phyloP scores from a whole-genome alignment of 1,140 invertebrate genomes.

The Calliphora vicina region DNA sequence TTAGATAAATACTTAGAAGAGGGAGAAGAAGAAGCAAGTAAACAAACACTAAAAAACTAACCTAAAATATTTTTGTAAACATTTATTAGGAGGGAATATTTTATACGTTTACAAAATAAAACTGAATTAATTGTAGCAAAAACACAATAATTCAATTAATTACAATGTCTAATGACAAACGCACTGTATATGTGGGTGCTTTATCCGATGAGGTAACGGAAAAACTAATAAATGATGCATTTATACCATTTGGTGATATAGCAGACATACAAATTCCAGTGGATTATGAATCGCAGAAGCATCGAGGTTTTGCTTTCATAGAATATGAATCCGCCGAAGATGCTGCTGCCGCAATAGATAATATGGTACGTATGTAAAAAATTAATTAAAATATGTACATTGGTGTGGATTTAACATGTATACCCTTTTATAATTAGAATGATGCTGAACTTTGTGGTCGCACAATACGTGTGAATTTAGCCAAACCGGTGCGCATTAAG shows the following conservation, averaged over 20 bases:
- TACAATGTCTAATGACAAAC: constrained; percentile 71
- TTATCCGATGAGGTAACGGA: constrained; percentile 97
- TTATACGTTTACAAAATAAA: not conserved
- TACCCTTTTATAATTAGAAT: constrained; percentile 85
- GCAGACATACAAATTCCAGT: constrained; percentile 97
- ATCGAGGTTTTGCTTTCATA: constrained; percentile 97
- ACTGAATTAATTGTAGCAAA: no score
- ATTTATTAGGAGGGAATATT: not conserved
- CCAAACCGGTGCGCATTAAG: constrained; percentile 94
- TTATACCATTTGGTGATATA: constrained; percentile 98
- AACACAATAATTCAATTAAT: not conserved
- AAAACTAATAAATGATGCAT: constrained; percentile 93
- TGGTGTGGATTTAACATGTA: constrained; percentile 23
- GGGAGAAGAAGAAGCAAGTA: not conserved
- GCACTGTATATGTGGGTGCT: constrained; percentile 86
- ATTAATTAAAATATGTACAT: no score
- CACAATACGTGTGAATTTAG: constrained; percentile 96
- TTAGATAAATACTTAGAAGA: not conserved
- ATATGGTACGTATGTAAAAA: constrained; percentile 80
- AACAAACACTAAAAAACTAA: constrained; percentile 5
- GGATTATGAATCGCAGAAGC: constrained; percentile 97
- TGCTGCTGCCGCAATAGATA: constrained; percentile 97
- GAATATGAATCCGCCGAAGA: constrained; percentile 96
- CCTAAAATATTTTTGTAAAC: not conserved
- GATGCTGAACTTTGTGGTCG: constrained; percentile 97